Base-by-base conservation (phyloP, 2,113 vertebrate species). In the Helogale parvula region DNA sequence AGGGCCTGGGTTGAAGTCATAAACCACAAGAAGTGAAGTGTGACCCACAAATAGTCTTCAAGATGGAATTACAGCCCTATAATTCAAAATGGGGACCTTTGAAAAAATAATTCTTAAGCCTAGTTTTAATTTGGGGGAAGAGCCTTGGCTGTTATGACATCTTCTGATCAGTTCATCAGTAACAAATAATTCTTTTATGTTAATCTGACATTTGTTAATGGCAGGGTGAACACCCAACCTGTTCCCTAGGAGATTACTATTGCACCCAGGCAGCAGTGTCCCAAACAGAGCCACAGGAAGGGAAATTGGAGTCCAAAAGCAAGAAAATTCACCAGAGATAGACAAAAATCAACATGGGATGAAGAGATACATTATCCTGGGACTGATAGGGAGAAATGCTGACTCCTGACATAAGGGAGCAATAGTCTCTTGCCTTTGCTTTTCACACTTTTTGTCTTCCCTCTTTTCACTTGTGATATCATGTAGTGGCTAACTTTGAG, bases 21-120 rank as follows among this genome's bases (percentile, higher is more conserved):
- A 98, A 98, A 98, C 95, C 92, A 97, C 65, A 89, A 98, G 97
- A 97, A 97, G 72, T 92, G 90, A 98, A 96, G 96, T 69, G 0
- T 96, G 94, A 96, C 97, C 96, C 84, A 96, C 94, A 97, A 96
- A 96, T 87, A 88, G 85, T 45, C 88, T 93, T 96, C 90, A 95
- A 89, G 96, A 90, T 96, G 82, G 88, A 97, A 93, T 97, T 94
- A 97, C 69, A 97, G 47, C 45, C 52, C 88, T 35, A 45, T 83
- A 77, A 92, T 86, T 97, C 72, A 95, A 83, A 93, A 8, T 96
- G 81, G 90, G 81, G 92, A 77, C 95, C 79, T 93, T 96, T 90
- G 82, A 90, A 97, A 97, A 97, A 97, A 63, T 93, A 79, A 88
- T 95, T 94, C 47, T 95, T 60, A 79, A 93, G 35, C 45, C 31